Evolutionary conservation across 1,140 invertebrate genomes (phyloP).

Genomic region (Steinernema khuongi): DNA sequence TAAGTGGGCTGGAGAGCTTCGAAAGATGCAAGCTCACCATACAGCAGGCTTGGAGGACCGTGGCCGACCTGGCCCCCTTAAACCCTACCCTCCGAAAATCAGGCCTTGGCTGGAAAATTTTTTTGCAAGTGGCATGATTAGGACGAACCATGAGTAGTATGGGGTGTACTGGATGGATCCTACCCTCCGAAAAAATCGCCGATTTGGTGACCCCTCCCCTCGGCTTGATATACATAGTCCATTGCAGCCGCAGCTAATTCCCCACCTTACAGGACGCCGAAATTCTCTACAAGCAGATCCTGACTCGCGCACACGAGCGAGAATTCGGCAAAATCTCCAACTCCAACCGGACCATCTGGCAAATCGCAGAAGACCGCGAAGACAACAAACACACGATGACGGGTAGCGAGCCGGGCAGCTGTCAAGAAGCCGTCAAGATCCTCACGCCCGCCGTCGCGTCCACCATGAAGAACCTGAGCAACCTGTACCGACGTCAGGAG

Average conservation of each 20-base stretch:
- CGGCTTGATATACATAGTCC: no score
- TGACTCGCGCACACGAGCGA: slow-evolving; percentile 88
- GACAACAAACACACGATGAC: slow-evolving; percentile 66
- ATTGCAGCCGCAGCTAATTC: no score
- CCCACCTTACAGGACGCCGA: slow-evolving; percentile 75
- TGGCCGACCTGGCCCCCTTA: no score
- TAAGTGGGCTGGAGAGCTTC: no score
- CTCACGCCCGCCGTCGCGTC: slow-evolving; percentile 82
- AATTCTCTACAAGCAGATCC: slow-evolving; percentile 84
- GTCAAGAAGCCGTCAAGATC: background rate
- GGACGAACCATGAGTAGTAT: no score
- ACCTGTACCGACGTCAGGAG: slow-evolving; percentile 87
- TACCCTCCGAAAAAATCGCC: no score
- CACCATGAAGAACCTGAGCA: slow-evolving; percentile 88
- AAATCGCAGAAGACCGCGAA: slow-evolving; percentile 92
- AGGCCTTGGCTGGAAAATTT: no score
- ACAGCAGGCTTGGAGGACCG: no score
- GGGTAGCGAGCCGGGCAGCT: background rate
- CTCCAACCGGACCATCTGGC: slow-evolving; percentile 97
- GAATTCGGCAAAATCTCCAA: slow-evolving; percentile 77
- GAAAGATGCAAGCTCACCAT: no score
- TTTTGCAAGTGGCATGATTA: background rate
- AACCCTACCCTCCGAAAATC: no score
- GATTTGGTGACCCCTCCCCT: no score
- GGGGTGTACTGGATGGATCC: no score